phyloP scores from a whole-genome alignment of 1,140 invertebrate species.

The Trichogramma pretiosum region DNA sequence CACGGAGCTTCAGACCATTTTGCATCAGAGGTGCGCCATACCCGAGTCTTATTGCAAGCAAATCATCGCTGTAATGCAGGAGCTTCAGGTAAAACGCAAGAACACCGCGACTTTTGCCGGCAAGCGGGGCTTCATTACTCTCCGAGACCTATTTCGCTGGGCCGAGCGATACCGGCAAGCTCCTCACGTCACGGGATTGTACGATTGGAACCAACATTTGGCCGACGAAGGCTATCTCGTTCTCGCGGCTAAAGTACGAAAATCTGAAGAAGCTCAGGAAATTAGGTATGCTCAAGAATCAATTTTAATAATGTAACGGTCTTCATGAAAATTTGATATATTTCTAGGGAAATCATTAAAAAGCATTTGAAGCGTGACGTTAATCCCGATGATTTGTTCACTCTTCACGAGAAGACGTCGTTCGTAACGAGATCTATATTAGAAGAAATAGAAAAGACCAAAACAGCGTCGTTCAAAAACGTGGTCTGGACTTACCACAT shows the following conservation, averaged over 20 bases:
- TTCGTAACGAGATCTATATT: conserved; percentile 66
- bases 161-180: conserved; percentile 84
- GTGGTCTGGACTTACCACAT: conserved; percentile 92
- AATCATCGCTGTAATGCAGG: conserved; percentile 86
- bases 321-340: background rate
- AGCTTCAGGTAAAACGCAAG: conserved; percentile 75
- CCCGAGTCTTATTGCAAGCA: conserved; percentile 82
- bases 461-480: conserved; percentile 56
- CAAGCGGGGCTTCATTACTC: conserved; percentile 89
- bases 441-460: conserved; percentile 53
- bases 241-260: conserved; percentile 86
- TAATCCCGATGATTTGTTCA: conserved; percentile 66
- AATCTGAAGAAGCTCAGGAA: conserved; percentile 64
- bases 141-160: conserved; percentile 96
- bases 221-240: conserved; percentile 96
- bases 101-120: conserved; percentile 84
- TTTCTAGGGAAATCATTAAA: conserved; percentile 57
- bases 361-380: conserved; percentile 79
- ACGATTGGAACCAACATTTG: conserved; percentile 96
- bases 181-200: conserved; percentile 51
- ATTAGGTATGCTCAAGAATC: conserved; percentile 45
- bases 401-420: conserved; percentile 63
- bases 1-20: conserved; percentile 78
- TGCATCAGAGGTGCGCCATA: conserved; percentile 82
- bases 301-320: background rate